These are phyloP conservation scores for Phorcus lineatus DNA, from an alignment of 2,888 invertebrate species.

Conservation along the genomic window DNA sequence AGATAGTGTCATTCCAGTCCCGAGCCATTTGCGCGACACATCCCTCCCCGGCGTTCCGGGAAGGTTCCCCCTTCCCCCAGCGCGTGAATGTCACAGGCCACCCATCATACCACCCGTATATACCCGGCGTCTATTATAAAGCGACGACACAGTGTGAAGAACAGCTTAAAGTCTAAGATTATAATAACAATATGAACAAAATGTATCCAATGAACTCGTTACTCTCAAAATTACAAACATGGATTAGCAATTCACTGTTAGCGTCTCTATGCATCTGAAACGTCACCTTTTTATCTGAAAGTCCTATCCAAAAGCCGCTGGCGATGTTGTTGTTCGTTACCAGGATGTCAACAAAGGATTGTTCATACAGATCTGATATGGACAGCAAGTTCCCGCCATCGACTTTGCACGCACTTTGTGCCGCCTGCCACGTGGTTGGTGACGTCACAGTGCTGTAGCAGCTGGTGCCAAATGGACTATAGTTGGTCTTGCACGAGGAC, in stretches of 20 bases:
- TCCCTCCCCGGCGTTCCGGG: conserved; percentile 37
- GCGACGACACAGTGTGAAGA: too few relatives aligned
- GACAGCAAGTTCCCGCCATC: conserved; percentile 37
- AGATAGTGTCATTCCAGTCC: conserved; percentile 50
- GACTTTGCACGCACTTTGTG: conserved; percentile 25
- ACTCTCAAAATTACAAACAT: too few relatives aligned
- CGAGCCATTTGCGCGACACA: conserved; percentile 44
- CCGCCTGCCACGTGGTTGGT: conserved; percentile 33
- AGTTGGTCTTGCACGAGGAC: conserved; percentile 22
- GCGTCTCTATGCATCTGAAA: too few relatives aligned
- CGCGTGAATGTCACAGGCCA: conserved; percentile 38
- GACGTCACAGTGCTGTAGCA: conserved; percentile 33
- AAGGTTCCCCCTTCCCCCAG: conserved; percentile 49
- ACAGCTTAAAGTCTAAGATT: too few relatives aligned
- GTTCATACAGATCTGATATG: conserved; percentile 32
- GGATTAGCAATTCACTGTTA: too few relatives aligned
- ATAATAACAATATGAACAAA: too few relatives aligned
- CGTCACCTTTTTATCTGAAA: conserved; percentile 30
- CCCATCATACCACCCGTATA: conserved; percentile 43
- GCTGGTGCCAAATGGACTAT: conserved; percentile 32
- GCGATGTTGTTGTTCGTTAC: neutral
- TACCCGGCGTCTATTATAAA: conserved; percentile 4
- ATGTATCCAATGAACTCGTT: too few relatives aligned
- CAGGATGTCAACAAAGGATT: conserved; percentile 33
- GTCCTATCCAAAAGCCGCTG: conserved; percentile 37